Evolutionary conservation across 2,113 vertebrate species (phyloP), one percentile per base, ranked within the genome.

Genomic region (Aptenodytes forsteri): DNA sequence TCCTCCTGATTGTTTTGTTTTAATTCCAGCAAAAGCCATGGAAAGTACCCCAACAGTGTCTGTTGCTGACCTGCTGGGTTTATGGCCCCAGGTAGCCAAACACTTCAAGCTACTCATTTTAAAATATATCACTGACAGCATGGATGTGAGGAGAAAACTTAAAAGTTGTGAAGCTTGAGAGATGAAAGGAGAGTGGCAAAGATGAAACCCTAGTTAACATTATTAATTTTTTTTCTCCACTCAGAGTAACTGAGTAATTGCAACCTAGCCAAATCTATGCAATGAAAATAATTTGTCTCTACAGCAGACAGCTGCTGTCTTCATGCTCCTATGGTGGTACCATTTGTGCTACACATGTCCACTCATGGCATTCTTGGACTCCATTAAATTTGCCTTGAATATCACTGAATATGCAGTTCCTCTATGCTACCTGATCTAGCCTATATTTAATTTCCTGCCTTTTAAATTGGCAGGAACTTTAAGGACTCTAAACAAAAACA

Each of bases 1-100:
- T 89, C 70, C 93, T 91, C 62, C 66, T 90, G 96, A 94, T 93
- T 91, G 91, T 89, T 97, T 95, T 90, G 72, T 91, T 97, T 97
- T 96, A 97, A 97, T 97, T 97, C 91, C 70, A 94, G 84, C 46
- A 94, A 95, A 96, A 96, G 67, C n/a, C 46, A 65, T 1, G 42
- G 77, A 76, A 94, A 94, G 84, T 93, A 34, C 26, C 83, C 32
- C 62, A 96, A 30, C 81, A 80, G 94, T 27, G 66, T 94, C 49
- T 95, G 44, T 42, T 38, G 42, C 83, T 91, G 91, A 93, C 95
- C 91, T 96, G 89, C 93, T 95, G 78, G 44, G 89, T 96, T 91
- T 93, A 66, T 47, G 84, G 81, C 84, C 89, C 83, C 66, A 91
- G 91, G 94, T 70, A 96, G 62, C 73, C 84, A 94, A 96, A 94